Evolutionary conservation across 1,140 invertebrate species (phyloP), one percentile per base, ranked within the genome.

Genomic region (Holcopasites calliopsidis): DNA sequence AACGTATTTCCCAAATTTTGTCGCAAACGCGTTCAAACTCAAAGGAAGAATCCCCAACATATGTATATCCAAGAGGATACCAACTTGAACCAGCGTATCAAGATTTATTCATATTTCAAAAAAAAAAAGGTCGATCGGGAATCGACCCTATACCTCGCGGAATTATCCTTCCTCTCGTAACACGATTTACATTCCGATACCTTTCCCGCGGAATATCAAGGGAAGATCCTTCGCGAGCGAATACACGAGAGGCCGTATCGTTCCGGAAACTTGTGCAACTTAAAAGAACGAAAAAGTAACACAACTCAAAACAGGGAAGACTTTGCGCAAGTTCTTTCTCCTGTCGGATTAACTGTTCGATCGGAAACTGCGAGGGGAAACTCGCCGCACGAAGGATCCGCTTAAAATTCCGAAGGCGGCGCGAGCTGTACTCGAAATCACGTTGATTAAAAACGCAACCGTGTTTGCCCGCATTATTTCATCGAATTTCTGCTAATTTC

Each of bases 331-430:
- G 44, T 65, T 13, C 6, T 31, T 21, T 42, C 58, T 52, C 40
- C n/a, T n/a, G 33, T 23, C 10, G 73, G 60, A 80, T 80, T 72
- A 82, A 81, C 33, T 55, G 65, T 76, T 60, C 38, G 52, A 40
- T 26, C 80, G 40, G 40, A 33, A 61, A 52, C 40, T 38, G n/a
- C 28, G 40, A 33, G 49, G 11, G n/a, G n/a, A 35, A 80, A 60
- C 58, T 81, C 47, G 23, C 31, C 42, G 2, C 4, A 10, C 2
- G 55, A 68, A 50, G 35, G 31, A 42, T 31, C 33, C 35, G 50
- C 68, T 70, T 52, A 31, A 42, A 64, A 69, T 65, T 76, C 47
- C 13, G 13, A 80, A 50, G 8, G 42, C 44, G 52, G n/a, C n/a
- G 18, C 42, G 21, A 68, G 50, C n/a, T 40, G 23, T 16, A 16